phyloP scores from a whole-genome alignment of 2,113 vertebrate species.

The Atractosteus spatula region DNA sequence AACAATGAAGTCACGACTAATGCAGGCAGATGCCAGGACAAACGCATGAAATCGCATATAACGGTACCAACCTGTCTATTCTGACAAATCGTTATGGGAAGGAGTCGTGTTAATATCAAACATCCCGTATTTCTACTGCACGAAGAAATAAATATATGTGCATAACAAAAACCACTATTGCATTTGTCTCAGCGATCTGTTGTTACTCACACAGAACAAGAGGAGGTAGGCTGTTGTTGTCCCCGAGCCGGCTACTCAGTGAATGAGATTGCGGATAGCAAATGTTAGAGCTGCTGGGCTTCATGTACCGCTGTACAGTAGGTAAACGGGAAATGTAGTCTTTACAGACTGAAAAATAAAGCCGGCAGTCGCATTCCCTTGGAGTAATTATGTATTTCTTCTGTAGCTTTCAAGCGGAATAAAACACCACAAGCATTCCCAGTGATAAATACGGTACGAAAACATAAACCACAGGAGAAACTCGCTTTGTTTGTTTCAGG shows the following conservation, averaged over 20 bases:
- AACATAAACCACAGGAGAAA: background rate
- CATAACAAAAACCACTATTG: background rate
- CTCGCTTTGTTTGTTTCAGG: background rate
- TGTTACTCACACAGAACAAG: constrained; percentile 55
- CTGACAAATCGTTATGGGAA: constrained; percentile 1
- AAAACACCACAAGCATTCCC: background rate
- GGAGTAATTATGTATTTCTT: too few relatives aligned
- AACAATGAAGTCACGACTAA: too few relatives aligned
- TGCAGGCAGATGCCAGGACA: too few relatives aligned
- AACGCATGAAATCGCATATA: too few relatives aligned
- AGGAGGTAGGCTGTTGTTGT: constrained; percentile 62
- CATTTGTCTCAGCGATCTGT: constrained; percentile 3
- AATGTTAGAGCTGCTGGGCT: constrained; percentile 30
- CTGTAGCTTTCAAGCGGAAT: background rate
- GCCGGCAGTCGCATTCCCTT: background rate
- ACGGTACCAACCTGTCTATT: background rate
- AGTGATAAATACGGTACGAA: background rate
- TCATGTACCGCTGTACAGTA: constrained; percentile 11
- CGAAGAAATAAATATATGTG: background rate
- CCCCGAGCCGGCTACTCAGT: constrained; percentile 42
- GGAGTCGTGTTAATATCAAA: too few relatives aligned
- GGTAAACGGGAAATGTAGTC: constrained; percentile 59
- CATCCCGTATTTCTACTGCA: background rate
- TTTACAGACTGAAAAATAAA: background rate
- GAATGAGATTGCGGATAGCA: constrained; percentile 46